Evolutionary conservation across 2,797 vertebrate species (phyloP), one percentile per base, ranked within the genome.

Genomic region (Tarsius wallacei): DNA sequence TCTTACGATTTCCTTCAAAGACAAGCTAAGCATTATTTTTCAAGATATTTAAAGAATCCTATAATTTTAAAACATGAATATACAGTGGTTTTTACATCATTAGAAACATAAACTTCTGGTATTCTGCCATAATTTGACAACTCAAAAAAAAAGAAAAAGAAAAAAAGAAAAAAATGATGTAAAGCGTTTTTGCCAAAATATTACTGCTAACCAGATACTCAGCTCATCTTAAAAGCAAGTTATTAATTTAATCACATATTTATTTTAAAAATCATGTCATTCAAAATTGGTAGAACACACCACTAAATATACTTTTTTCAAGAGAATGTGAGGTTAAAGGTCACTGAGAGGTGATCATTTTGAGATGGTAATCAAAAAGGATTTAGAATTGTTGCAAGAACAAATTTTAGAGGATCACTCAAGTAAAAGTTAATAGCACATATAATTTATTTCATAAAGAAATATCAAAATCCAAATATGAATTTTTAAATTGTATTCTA

Each of bases 401-500:
- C 16, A 78, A 70, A 51, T 87, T 59, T 64, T 31, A 91, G 4
- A 81, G 63, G 15, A 33, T 77, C 49, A 73, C 5, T 85, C 28
- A 87, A 70, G 14, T 82, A 68, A 78, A 90, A 85, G 7, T 85
- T 68, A 77, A 64, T 14, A 59, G 14, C 15, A 24, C 2, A 31
- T 21, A 51, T 19, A 63, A 71, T 61, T 33, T 49, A 19, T 73
- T 80, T 47, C 22, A 49, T 47, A 66, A 33, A 55, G n/a, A 14
- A 95, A 84, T 28, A 71, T 71, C 51, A 51, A 71, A 93, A 68
- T 83, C 11, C 73, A 94, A 87, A 82, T 78, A 85, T 57, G 1
- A 81, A 86, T 85, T 55, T 53, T 51, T 12, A 59, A 94, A 87
- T 73, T 88, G 0, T 49, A 85, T 33, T 19, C n/a, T 70, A 28